A percentile compares a stretch with the other conserved stretches of the same genome.
phyloP scores from a whole-genome alignment of 1,140 invertebrate species.

The Hypsibius dujardini region DNA sequence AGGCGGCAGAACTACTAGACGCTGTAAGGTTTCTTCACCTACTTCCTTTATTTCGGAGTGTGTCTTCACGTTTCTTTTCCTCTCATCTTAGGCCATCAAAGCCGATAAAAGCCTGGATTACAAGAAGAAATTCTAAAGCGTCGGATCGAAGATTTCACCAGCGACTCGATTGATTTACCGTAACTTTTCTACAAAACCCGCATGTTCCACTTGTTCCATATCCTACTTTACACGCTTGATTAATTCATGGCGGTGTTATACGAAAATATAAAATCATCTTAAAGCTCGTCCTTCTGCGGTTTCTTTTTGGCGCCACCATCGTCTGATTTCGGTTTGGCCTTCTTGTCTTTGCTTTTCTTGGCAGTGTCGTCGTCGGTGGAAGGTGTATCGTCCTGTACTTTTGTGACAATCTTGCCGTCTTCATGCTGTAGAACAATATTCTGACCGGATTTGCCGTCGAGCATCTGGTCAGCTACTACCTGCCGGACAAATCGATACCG shows the following conservation, averaged over 20 bases:
- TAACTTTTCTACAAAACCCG: too few relatives aligned
- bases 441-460: background rate
- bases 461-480: background rate
- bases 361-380: background rate
- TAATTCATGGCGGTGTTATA: background rate
- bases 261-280: background rate
- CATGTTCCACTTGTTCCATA: background rate
- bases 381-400: background rate
- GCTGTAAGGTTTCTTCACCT: conserved; percentile 34
- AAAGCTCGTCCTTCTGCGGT: conserved; percentile 2
- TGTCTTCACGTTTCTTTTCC: too few relatives aligned
- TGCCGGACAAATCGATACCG: background rate
- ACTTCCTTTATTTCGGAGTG: too few relatives aligned
- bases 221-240: background rate
- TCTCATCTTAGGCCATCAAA: background rate
- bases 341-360: conserved; percentile 12
- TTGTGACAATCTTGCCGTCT: background rate
- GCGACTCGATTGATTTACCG: too few relatives aligned
- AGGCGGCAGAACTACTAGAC: conserved; percentile 57
- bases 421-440: background rate
- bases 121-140: background rate
- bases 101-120: background rate
- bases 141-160: too few relatives aligned
- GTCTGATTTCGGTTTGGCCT: too few relatives aligned
- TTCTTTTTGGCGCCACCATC: too few relatives aligned